Evolutionary conservation across 1,140 invertebrate genomes (phyloP), one percentile per base, ranked within the genome.

Genomic region (Hyposmocoma kahamanoa): DNA sequence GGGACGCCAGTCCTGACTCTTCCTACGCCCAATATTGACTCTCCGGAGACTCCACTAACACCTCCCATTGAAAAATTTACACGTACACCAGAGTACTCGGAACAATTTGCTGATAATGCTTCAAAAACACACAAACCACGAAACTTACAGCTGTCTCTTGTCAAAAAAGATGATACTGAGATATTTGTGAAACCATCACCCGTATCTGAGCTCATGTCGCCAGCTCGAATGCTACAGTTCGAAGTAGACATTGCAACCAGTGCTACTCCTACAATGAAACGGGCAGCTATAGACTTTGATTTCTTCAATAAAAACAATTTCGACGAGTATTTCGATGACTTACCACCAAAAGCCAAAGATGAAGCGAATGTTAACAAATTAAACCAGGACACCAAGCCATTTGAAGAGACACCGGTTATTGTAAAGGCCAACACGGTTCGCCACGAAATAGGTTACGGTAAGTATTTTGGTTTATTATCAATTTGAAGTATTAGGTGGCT

Each of bases 361-460:
- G 53, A 58, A 38, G 21, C 8, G 17, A 28, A 17, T 19, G 24
- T 17, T 91, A 13, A 42, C 15, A n/a, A n/a, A n/a, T 13, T 11
- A 3, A 41, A 28, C 2, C 10, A 18, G 32, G 24, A 46, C 39
- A 56, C 57, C 34, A 59, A 64, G 36, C 11, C 51, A 11, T 79
- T 53, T 47, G 74, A 71, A 65, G 75, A 82, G 56, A 73, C 72
- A 4, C 64, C 78, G n/a, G 81, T 82, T 39, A 82, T 82, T 13
- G 74, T 78, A 24, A 78, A 81, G 47, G 63, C 69, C 5, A 51
- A 72, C 39, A 84, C 78, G 2, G 69, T 84, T 18, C 70, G 75
- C 13, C 81, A 81, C 42, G 77, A 84, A 76, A 83, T 84, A 50
- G 79, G 69, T 18, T 79, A 72, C 49, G 77, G 81, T 84, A 68